Percentiles rank a stretch among this genome's conserved stretches.
These are phyloP conservation scores for Gephyroberyx darwinii DNA, from an alignment of 2,797 vertebrate genomes.

Conservation along the genomic window DNA sequence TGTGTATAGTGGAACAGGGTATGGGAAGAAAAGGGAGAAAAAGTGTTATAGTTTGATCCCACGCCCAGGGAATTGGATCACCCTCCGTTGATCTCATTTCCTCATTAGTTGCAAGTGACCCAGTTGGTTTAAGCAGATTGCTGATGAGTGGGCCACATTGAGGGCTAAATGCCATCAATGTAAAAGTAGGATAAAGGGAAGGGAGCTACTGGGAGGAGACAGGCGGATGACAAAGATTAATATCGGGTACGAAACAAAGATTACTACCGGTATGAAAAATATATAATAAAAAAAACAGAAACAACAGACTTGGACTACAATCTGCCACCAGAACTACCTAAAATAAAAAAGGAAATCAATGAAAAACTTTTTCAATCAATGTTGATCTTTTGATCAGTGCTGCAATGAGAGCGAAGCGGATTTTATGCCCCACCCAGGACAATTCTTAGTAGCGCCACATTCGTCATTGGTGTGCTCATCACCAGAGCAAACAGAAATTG, in stretches of 20 bases:
- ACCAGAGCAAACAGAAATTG: no score
- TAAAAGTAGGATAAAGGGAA: conserved; percentile 4
- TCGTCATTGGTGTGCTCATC: no score
- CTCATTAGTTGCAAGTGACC: conserved; percentile 65
- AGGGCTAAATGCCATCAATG: conserved; percentile 11
- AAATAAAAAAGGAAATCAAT: no score
- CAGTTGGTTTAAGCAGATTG: conserved; percentile 64
- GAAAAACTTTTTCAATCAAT: no score
- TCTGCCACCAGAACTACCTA: no score
- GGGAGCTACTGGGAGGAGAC: background rate
- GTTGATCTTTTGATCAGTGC: no score
- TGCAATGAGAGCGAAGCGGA: no score
- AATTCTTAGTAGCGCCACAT: no score
- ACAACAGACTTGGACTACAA: no score
- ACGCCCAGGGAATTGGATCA: conserved; percentile 47
- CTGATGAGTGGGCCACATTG: conserved; percentile 38
- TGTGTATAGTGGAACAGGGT: background rate
- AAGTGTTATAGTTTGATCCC: conserved; percentile 35
- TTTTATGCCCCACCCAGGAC: no score
- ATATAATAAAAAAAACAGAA: no score
- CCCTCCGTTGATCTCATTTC: conserved; percentile 46
- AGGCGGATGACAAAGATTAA: background rate
- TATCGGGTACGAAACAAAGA: no score
- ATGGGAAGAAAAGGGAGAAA: conserved; percentile 14
- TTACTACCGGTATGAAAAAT: background rate